These are phyloP conservation scores for Drosophila bocki DNA, from an alignment of 1,140 invertebrate genomes.

Conservation along the genomic window DNA sequence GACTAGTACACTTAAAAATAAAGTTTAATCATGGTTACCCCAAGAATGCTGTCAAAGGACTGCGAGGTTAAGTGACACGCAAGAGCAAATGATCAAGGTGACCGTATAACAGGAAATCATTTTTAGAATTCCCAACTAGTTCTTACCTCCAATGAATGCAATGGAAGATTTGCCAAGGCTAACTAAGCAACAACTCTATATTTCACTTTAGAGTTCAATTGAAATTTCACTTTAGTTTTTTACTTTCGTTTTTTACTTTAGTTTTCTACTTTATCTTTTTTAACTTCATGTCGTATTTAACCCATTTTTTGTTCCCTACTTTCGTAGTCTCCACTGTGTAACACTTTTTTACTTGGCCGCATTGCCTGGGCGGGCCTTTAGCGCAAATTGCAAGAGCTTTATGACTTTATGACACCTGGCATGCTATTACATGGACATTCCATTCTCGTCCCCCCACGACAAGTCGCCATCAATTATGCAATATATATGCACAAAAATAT, in stretches of 20 bases:
- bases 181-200: too few species aligned
- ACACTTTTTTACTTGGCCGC: conserved; percentile 1
- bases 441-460: conserved; percentile 45
- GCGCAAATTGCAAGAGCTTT: conserved; percentile 42
- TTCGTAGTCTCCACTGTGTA: conserved; percentile 9
- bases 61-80: background rate
- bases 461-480: conserved; percentile 59
- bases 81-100: background rate
- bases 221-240: too few species aligned
- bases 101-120: background rate
- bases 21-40: background rate
- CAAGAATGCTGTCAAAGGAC: background rate
- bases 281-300: too few species aligned
- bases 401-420: conserved; percentile 60
- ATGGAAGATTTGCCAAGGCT: background rate
- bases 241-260: background rate
- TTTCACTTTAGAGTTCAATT: too few species aligned
- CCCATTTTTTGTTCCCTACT: background rate
- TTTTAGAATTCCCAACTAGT: background rate
- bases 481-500: conserved; percentile 39
- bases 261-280: background rate
- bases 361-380: conserved; percentile 26
- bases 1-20: background rate
- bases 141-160: background rate
- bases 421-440: conserved; percentile 64